A percentile compares a stretch with the other conserved stretches of the same genome.
These are phyloP conservation scores for Leucozona laternaria DNA, from an alignment of 2,888 invertebrate genomes.

Conservation along the genomic window DNA sequence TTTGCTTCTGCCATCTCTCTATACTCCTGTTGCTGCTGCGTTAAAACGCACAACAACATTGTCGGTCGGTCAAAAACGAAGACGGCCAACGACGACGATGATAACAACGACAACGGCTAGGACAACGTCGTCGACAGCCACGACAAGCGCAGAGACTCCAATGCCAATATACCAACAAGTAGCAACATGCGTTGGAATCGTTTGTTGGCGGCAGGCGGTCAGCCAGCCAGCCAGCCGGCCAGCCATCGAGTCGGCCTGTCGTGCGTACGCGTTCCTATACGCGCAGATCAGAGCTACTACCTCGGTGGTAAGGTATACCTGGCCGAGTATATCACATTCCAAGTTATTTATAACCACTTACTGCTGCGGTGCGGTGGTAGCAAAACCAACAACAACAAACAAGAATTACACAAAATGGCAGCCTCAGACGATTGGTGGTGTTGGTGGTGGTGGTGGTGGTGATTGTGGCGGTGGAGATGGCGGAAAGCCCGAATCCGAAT, in stretches of 20 bases:
- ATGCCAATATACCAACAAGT: constrained; percentile 32
- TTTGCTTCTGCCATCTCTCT: constrained; percentile 52
- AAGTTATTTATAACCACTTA: constrained; percentile 77
- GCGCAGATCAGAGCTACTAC: constrained; percentile 56
- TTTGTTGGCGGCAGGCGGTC: constrained; percentile 62
- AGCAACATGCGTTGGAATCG: constrained; percentile 55
- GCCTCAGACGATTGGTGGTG: constrained; percentile 36
- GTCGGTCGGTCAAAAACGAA: constrained; percentile 22
- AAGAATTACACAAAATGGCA: constrained; percentile 71
- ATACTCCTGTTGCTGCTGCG: constrained; percentile 17
- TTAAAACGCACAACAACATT: constrained; percentile 36
- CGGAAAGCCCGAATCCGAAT: constrained; percentile 39
- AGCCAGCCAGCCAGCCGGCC: constrained; percentile 72
- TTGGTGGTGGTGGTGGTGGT: constrained; percentile 19
- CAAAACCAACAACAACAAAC: constrained; percentile 41
- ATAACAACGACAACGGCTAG: constrained; percentile 1
- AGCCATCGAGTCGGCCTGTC: constrained; percentile 76
- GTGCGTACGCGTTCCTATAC: constrained; percentile 62
- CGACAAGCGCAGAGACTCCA: constrained; percentile 60
- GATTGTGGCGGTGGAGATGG: constrained; percentile 18
- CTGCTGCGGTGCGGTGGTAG: constrained; percentile 29
- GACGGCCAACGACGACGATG: constrained; percentile 28
- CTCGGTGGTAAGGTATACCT: constrained; percentile 61
- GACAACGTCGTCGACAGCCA: constrained; percentile 29
- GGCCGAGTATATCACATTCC: constrained; percentile 77